A percentile compares a stretch with the other conserved stretches of the same genome.
Evolutionary conservation across 2,113 vertebrate genomes (phyloP).

Genomic region (Pseudorasbora parva): DNA sequence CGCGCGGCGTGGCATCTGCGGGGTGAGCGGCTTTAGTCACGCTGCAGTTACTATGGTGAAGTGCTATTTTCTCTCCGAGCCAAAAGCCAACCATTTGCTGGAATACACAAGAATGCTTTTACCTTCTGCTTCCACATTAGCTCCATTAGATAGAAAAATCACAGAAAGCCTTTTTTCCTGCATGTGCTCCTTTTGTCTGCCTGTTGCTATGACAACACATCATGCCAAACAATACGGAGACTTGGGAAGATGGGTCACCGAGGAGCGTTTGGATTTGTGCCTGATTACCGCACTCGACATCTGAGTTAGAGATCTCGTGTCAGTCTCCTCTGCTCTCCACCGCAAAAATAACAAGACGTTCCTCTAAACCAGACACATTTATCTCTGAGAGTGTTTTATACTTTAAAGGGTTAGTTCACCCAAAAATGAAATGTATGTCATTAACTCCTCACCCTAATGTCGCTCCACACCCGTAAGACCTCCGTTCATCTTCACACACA

Average conservation of each 20-base stretch:
- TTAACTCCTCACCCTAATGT: no score
- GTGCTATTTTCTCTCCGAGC: constrained; percentile 41
- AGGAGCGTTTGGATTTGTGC: constrained; percentile 34
- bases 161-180: not conserved
- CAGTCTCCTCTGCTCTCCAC: not conserved
- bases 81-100: constrained; percentile 26
- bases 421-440: no score
- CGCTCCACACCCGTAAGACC: no score
- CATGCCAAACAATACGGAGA: constrained; percentile 41
- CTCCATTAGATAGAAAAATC: constrained; percentile 48
- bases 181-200: constrained; percentile 41
- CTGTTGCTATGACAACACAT: constrained; percentile 56
- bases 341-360: not conserved
- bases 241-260: constrained; percentile 40
- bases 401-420: no score
- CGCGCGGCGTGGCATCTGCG: not conserved
- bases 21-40: not conserved
- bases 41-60: constrained; percentile 38
- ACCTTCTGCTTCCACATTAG: constrained; percentile 44
- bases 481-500: no score
- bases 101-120: constrained; percentile 42
- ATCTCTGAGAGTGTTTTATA: not conserved
- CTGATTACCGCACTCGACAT: constrained; percentile 29
- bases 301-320: not conserved
- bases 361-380: not conserved